These are phyloP conservation scores for Ormyrus labotus DNA, from an alignment of 2,888 invertebrate species.

Conservation along the genomic window DNA sequence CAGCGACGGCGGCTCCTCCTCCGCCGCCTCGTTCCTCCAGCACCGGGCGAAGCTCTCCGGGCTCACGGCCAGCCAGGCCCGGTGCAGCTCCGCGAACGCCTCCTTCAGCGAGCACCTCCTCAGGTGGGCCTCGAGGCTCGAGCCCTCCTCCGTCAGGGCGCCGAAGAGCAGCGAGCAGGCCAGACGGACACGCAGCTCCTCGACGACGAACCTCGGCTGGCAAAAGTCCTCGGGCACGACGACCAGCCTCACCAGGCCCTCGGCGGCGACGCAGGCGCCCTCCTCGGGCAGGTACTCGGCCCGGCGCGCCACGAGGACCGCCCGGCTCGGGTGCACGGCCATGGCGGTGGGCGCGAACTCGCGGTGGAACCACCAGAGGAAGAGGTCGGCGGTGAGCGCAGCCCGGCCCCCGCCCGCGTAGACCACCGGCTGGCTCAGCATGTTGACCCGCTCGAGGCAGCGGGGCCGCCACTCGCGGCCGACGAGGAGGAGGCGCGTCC, in stretches of 20 bases:
- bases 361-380: slow-evolving; percentile 77
- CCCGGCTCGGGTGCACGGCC: slow-evolving; percentile 75
- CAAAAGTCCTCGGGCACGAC: slow-evolving; percentile 65
- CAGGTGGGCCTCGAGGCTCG: slow-evolving; percentile 50
- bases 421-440: slow-evolving; percentile 77
- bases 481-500: slow-evolving; percentile 76
- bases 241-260: slow-evolving; percentile 71
- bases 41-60: slow-evolving; percentile 74
- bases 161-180: slow-evolving; percentile 67
- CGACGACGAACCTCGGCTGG: slow-evolving; percentile 67
- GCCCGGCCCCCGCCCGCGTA: slow-evolving; percentile 77
- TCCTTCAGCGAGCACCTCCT: slow-evolving; percentile 74
- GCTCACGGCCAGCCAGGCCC: slow-evolving; percentile 75
- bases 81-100: slow-evolving; percentile 76
- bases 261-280: slow-evolving; percentile 71
- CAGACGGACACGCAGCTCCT: slow-evolving; percentile 73
- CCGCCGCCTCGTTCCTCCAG: slow-evolving; percentile 63
- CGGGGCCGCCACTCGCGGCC: slow-evolving; percentile 76
- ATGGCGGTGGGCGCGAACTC: slow-evolving; percentile 76
- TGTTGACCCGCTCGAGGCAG: slow-evolving; percentile 75
- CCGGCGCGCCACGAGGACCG: slow-evolving; percentile 72
- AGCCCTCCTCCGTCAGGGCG: slow-evolving; percentile 51
- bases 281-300: slow-evolving; percentile 73
- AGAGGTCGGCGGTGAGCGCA: slow-evolving; percentile 74
- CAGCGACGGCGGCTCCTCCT: slow-evolving; percentile 56